These are phyloP conservation scores for Rugalucina vietnamica DNA, from an alignment of 2,888 invertebrate species.

Conservation along the genomic window DNA sequence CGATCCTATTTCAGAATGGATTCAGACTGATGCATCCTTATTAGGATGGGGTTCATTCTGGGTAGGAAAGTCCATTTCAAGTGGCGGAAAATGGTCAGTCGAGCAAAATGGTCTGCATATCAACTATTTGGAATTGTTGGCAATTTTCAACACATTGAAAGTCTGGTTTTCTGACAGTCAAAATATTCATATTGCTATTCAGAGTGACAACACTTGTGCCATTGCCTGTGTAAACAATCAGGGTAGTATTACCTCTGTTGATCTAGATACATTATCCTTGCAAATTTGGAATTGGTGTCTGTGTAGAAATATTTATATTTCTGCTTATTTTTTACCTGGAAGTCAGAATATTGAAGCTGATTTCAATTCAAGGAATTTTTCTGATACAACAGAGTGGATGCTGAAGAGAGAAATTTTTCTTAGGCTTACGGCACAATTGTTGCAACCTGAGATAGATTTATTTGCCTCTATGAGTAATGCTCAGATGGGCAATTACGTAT, in stretches of 20 bases:
- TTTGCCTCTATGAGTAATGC: constrained; percentile 47
- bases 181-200: constrained; percentile 23
- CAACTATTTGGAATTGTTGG: constrained; percentile 38
- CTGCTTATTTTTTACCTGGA: constrained; percentile 33
- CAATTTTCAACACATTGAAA: constrained; percentile 34
- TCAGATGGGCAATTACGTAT: constrained; percentile 34
- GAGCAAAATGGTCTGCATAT: constrained; percentile 27
- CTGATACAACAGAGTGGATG: constrained; percentile 44
- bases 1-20: constrained; percentile 5
- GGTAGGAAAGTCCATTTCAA: not conserved
- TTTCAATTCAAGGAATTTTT: constrained; percentile 40
- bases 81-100: constrained; percentile 32
- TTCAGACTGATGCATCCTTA: constrained; percentile 41
- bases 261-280: constrained; percentile 27
- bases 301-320: constrained; percentile 31
- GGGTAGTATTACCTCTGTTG: constrained; percentile 18
- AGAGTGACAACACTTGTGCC: constrained; percentile 42
- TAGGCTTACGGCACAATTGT: constrained; percentile 30
- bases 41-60: constrained; percentile 27
- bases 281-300: constrained; percentile 46
- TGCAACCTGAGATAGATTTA: constrained; percentile 47
- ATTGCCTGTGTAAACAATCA: constrained; percentile 44
- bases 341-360: constrained; percentile 36
- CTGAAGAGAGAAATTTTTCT: constrained; percentile 30
- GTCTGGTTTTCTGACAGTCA: constrained; percentile 5